Evolutionary conservation across 2,797 vertebrate species (phyloP).

Genomic region (Nannoperca australis): DNA sequence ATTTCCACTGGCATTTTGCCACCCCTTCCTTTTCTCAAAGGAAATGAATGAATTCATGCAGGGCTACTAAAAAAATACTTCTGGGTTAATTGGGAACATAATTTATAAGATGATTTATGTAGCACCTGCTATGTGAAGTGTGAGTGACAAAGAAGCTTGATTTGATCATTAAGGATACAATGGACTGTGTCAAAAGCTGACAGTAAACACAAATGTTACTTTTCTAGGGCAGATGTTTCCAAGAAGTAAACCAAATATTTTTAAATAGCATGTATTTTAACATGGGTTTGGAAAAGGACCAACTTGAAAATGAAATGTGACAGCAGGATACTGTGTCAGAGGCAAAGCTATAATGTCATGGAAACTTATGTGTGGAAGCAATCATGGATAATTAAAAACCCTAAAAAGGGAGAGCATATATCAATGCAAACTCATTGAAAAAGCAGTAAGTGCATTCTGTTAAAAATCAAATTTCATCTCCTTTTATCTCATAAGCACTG

Average conservation of each 20-base stretch:
- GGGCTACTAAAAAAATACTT: slow-evolving; percentile 85
- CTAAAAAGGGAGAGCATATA: slow-evolving; percentile 2
- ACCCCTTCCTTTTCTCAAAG: slow-evolving; percentile 80
- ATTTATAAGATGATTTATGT: slow-evolving; percentile 77
- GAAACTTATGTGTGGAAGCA: slow-evolving; percentile 9
- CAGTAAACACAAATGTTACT: slow-evolving; percentile 41
- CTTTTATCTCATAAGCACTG: slow-evolving; percentile 44
- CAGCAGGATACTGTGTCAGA: slow-evolving; percentile 15
- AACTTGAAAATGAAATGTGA: slow-evolving; percentile 22
- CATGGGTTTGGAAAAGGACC: slow-evolving; percentile 10
- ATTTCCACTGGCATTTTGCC: slow-evolving; percentile 81
- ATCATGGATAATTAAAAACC: slow-evolving; percentile 24
- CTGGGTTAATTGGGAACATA: slow-evolving; percentile 73
- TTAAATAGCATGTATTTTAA: slow-evolving; percentile 21
- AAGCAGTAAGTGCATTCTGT: slow-evolving; percentile 60
- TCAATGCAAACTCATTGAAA: slow-evolving; percentile 41
- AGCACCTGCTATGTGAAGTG: slow-evolving; percentile 58
- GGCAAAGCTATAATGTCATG: slow-evolving; percentile 24
- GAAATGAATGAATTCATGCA: slow-evolving; percentile 85
- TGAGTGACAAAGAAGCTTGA: slow-evolving; percentile 45
- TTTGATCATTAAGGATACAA: slow-evolving; percentile 54
- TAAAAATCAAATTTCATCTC: slow-evolving; percentile 44
- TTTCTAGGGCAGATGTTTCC: slow-evolving; percentile 29
- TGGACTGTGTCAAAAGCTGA: slow-evolving; percentile 36
- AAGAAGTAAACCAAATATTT: slow-evolving; percentile 37